Conservation (phyloP, 2,888 invertebrate genomes). For the Amblyjoppa fuscipennis region DNA sequence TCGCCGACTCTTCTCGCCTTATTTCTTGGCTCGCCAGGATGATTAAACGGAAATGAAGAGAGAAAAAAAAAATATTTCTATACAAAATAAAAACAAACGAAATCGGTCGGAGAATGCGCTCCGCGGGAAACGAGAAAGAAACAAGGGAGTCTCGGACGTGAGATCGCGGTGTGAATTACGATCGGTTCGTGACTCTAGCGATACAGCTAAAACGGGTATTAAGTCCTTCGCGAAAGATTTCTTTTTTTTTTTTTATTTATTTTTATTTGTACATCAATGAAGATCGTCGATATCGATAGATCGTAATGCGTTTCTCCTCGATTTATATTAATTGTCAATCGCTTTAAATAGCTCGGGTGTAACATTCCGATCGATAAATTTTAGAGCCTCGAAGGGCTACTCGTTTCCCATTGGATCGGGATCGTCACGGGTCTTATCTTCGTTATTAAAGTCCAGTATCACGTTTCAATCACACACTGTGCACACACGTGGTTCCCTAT, state of each 20-base stretch:
- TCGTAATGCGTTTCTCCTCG: not conserved
- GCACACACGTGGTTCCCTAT: not conserved
- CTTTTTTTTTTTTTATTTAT: not conserved
- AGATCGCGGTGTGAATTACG: slow-evolving; percentile 22
- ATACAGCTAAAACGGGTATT: not conserved
- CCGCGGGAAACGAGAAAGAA: not conserved
- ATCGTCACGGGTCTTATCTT: slow-evolving; percentile 20
- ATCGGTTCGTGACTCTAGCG: slow-evolving; percentile 5
- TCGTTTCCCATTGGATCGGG: slow-evolving; percentile 8
- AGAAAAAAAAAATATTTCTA: not conserved
- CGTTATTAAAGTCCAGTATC: slow-evolving; percentile 41
- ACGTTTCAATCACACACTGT: slow-evolving; percentile 37
- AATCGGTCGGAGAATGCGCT: slow-evolving; percentile 4
- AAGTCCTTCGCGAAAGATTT: not conserved
- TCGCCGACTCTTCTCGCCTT: not conserved
- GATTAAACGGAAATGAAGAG: not conserved
- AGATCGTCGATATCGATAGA: not conserved
- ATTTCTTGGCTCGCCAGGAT: slow-evolving; percentile 12
- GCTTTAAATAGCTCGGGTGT: not conserved
- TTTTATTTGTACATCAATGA: not conserved
- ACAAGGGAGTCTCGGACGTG: slow-evolving; percentile 5
- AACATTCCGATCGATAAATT: not conserved
- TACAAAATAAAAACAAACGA: not conserved
- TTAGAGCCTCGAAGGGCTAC: not conserved
- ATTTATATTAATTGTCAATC: slow-evolving; percentile 36